These are phyloP conservation scores for Hyppa rectilinea DNA, from an alignment of 2,888 invertebrate genomes.

Conservation along the genomic window DNA sequence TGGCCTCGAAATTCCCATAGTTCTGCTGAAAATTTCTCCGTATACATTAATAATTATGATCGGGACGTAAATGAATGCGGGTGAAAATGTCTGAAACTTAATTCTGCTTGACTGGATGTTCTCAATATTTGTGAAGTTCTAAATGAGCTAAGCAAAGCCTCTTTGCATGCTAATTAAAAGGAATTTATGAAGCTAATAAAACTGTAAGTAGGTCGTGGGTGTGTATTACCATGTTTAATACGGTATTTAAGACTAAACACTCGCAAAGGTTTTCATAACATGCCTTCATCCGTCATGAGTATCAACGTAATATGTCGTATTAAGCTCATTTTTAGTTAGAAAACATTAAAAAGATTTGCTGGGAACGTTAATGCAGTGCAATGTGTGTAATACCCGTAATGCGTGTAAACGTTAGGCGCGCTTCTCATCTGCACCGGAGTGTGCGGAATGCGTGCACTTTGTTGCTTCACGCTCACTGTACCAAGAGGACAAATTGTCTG, in stretches of 20 bases:
- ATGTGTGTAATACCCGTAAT: slow-evolving; percentile 53
- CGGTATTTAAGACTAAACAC: slow-evolving; percentile 28
- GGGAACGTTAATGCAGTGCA: slow-evolving; percentile 55
- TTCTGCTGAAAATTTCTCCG: background rate
- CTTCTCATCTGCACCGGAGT: slow-evolving; percentile 25
- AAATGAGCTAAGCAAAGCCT: background rate
- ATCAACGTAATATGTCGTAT: slow-evolving; percentile 23
- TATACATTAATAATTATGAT: slow-evolving; percentile 12
- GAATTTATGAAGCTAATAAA: slow-evolving; percentile 33
- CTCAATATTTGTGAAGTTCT: background rate
- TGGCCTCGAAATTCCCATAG: background rate
- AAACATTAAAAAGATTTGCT: slow-evolving; percentile 49
- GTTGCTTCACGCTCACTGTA: slow-evolving; percentile 59
- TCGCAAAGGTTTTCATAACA: background rate
- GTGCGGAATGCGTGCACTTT: slow-evolving; percentile 59
- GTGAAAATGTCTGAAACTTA: too few species aligned
- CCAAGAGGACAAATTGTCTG: slow-evolving; percentile 64
- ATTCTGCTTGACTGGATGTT: too few species aligned
- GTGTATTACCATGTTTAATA: slow-evolving; percentile 22
- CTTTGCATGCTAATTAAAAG: slow-evolving; percentile 30
- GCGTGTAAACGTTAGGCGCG: slow-evolving; percentile 53
- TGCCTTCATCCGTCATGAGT: slow-evolving; percentile 14
- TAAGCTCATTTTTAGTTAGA: slow-evolving; percentile 33
- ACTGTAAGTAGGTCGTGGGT: slow-evolving; percentile 13
- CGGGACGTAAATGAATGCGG: background rate